Base-by-base conservation (phyloP, 2,113 vertebrate species). In the Aegotheles bennettii region DNA sequence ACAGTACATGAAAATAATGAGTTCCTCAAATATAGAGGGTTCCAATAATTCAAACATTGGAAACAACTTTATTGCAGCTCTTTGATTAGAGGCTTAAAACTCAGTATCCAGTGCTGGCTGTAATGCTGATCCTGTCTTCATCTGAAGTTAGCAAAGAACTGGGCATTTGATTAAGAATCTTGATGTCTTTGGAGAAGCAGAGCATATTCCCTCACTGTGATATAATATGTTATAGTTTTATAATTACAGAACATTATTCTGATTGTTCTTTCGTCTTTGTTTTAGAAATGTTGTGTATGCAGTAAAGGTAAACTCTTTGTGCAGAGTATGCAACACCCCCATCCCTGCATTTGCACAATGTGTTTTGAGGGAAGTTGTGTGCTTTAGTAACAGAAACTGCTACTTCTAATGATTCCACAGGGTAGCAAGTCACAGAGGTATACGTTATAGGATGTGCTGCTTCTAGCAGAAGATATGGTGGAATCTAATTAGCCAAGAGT, bases 331-430 rank as follows among this genome's bases (percentile, higher is more conserved):
- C 43, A 57, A 3, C 10, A 24, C 42, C 13, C 28, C 20, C 24
- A 3, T 2, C 4, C 5, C 25, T 3, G 21, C 0, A 0, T 40
- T 40, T 35, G 17, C 60, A 33, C 17, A 4, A 1, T 29, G 36
- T 31, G 16, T 31, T 45, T 28, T 11, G 33, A 16, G 70, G 48
- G 42, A 20, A 11, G 31, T 11, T 19, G 2, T 63, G 26, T 11
- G 54, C 38, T 47, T 19, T 16, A n/a, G 56, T 10, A n/a, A 9
- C 14, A 57, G 36, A 17, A 75, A 28, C 0, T 2, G 11, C 36
- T 21, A 1, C n/a, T 71, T 25, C 28, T 33, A 11, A 24, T 28
- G 1, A 13, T 45, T 35, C 3, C 23, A 16, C 25, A 26, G 16
- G 1, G 2, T 8, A 14, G 15, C 11, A 4, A 9, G 15, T 54